Conservation (phyloP, 2,113 vertebrate species). For the Suncus etruscus region DNA sequence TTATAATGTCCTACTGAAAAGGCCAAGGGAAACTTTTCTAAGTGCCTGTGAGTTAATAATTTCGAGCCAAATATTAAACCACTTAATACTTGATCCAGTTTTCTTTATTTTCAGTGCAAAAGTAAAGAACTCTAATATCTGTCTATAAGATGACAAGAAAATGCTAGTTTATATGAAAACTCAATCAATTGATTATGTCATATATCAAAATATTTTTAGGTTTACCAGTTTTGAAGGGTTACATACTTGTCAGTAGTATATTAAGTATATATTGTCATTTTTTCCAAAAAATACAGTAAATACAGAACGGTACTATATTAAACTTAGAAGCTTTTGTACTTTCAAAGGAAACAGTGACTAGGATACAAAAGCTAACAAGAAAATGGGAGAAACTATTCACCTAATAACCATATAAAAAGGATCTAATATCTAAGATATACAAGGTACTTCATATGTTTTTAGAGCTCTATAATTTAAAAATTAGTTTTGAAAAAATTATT, state of each 20-base stretch:
- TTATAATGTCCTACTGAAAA: constrained; percentile 42
- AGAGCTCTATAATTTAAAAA: constrained; percentile 22
- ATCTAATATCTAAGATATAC: too few species aligned
- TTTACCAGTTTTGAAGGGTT: not conserved
- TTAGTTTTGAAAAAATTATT: constrained; percentile 3
- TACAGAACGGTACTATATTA: too few species aligned
- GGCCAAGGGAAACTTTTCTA: constrained; percentile 47
- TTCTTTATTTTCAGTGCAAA: not conserved
- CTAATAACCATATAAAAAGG: too few species aligned
- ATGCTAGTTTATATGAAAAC: not conserved
- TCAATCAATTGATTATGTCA: not conserved
- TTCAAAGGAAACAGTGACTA: too few species aligned
- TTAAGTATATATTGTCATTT: not conserved
- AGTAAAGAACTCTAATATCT: not conserved
- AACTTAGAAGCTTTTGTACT: too few species aligned
- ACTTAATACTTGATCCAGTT: not conserved
- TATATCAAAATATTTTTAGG: not conserved
- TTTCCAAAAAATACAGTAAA: not conserved
- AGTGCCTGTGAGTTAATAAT: constrained; percentile 59
- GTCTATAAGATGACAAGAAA: constrained; percentile 26
- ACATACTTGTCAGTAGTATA: not conserved
- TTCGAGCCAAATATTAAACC: constrained; percentile 34
- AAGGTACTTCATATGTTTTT: not conserved
- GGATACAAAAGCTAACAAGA: too few species aligned
- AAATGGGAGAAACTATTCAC: too few species aligned